A percentile compares a stretch with the other conserved stretches of the same genome.
phyloP scores from a whole-genome alignment of 2,797 vertebrate species.

The Spinus pinus region DNA sequence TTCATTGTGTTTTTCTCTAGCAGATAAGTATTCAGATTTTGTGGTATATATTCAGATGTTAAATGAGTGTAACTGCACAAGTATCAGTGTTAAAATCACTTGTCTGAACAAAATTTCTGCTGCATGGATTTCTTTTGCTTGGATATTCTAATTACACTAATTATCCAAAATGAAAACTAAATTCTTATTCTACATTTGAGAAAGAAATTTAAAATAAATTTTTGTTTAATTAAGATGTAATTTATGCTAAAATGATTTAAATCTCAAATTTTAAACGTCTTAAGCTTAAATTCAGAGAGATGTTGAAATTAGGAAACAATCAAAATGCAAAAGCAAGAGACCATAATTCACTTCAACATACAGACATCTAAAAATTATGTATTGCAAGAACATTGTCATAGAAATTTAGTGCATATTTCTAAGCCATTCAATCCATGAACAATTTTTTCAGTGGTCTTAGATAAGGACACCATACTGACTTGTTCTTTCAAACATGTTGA shows the following conservation, averaged over 20 bases:
- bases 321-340: not conserved
- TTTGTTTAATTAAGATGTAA: not conserved
- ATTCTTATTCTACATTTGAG: not conserved
- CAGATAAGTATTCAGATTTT: not conserved
- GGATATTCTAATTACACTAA: not conserved
- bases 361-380: not conserved
- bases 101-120: not conserved
- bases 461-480: not conserved
- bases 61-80: not conserved
- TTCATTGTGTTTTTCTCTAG: not conserved
- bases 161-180: accelerated
- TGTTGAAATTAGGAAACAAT: not conserved
- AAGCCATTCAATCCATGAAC: not conserved
- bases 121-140: not conserved
- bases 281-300: not conserved
- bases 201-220: not conserved
- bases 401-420: not conserved
- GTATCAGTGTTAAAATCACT: not conserved
- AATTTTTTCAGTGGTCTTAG: not conserved
- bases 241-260: not conserved
- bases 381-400: not conserved
- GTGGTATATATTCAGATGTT: not conserved
- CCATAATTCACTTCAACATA: not conserved
- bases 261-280: not conserved
- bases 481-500: not conserved